These are phyloP conservation scores for Premnoplex brunnescens DNA, from an alignment of 2,797 vertebrate genomes.

Conservation along the genomic window DNA sequence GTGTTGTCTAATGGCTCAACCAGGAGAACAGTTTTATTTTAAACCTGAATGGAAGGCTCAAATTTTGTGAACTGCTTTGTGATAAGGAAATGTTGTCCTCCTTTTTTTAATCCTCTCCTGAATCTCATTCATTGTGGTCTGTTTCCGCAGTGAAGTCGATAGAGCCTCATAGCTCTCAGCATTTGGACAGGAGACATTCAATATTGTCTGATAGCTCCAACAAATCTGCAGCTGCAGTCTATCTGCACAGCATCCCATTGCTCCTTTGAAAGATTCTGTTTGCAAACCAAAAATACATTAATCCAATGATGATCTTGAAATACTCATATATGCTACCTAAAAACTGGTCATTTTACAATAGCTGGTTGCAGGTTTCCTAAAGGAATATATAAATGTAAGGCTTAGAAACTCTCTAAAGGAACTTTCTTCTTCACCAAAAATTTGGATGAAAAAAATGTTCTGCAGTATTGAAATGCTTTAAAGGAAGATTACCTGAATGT, in stretches of 20 bases:
- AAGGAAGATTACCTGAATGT: neutral
- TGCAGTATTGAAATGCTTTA: neutral
- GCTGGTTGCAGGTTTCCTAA: neutral
- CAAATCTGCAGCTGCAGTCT: conserved; percentile 32
- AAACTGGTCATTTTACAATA: neutral
- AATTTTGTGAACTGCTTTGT: neutral
- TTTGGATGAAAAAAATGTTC: neutral
- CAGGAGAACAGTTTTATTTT: neutral
- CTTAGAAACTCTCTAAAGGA: neutral
- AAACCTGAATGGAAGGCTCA: neutral
- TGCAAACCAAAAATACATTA: conserved; percentile 18
- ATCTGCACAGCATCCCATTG: neutral
- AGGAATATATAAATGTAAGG: neutral
- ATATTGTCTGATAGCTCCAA: conserved; percentile 50
- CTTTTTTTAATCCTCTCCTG: conserved; percentile 11
- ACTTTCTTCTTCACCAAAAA: neutral
- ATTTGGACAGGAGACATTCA: conserved; percentile 33
- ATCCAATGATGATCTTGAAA: neutral
- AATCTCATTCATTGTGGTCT: conserved; percentile 9
- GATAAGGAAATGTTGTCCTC: neutral
- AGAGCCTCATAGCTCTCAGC: conserved; percentile 38
- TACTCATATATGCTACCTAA: neutral
- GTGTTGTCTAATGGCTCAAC: neutral
- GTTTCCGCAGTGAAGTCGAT: conserved; percentile 36
- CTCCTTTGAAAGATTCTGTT: conserved; percentile 28